Conservation (phyloP, 2,888 invertebrate species). For the Holacanthella duospinosa region DNA sequence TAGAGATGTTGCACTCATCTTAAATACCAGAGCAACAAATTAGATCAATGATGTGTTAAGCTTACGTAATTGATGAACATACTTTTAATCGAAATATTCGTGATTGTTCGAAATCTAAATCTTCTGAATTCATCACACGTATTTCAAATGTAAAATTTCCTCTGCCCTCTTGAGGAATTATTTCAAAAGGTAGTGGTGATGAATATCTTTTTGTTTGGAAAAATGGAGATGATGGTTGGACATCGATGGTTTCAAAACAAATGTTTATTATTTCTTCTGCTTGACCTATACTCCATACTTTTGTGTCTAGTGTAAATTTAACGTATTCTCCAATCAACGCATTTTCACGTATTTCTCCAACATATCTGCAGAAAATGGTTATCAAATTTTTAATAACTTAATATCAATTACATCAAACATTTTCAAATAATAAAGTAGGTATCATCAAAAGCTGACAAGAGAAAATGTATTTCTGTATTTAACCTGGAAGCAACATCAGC, state of each 20-base stretch:
- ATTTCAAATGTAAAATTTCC: constrained; percentile 67
- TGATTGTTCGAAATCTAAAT: constrained; percentile 74
- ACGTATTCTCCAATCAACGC: constrained; percentile 23
- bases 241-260: constrained; percentile 11
- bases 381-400: too few species aligned
- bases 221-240: not conserved
- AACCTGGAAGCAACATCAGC: too few species aligned
- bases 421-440: too few species aligned
- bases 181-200: constrained; percentile 53
- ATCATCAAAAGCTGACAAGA: too few species aligned
- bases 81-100: constrained; percentile 66
- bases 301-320: constrained; percentile 6
- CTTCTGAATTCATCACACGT: constrained; percentile 65
- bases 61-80: not conserved
- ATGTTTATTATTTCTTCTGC: constrained; percentile 26
- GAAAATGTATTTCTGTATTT: too few species aligned
- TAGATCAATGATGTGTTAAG: not conserved
- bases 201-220: too few species aligned
- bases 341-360: constrained; percentile 37
- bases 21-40: constrained; percentile 41
- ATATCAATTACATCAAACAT: too few species aligned
- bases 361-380: constrained; percentile 25
- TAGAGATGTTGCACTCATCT: constrained; percentile 60
- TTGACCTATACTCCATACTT: constrained; percentile 24
- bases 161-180: constrained; percentile 71